Percentiles rank a stretch among this genome's conserved stretches.
These are phyloP conservation scores for Sabatieria punctata DNA, from an alignment of 2,888 invertebrate species.

Conservation along the genomic window DNA sequence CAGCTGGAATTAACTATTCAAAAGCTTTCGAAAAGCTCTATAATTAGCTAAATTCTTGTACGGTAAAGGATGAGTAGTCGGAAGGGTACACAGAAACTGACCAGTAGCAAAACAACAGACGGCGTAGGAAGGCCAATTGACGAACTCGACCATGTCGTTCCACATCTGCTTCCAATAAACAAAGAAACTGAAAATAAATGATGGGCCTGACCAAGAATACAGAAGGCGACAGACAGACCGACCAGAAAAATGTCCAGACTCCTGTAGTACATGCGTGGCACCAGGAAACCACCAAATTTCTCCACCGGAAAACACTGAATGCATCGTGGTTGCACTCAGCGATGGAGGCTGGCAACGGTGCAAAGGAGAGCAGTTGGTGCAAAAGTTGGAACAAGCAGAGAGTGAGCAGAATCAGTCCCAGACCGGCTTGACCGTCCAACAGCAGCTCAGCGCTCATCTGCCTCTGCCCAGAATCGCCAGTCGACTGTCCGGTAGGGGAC, in stretches of 20 bases:
- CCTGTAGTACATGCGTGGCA: slow-evolving; percentile 6
- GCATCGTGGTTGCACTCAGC: background rate
- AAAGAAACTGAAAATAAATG: background rate
- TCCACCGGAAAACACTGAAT: slow-evolving; percentile 8
- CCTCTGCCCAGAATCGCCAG: too few species aligned
- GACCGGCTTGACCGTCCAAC: background rate
- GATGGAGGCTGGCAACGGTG: background rate
- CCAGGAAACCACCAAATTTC: slow-evolving; percentile 9
- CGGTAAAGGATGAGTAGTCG: too few species aligned
- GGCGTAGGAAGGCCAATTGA: slow-evolving; percentile 3
- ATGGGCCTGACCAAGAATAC: too few species aligned
- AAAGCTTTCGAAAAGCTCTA: too few species aligned
- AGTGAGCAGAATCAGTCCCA: background rate
- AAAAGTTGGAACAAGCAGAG: background rate
- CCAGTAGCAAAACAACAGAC: slow-evolving; percentile 7
- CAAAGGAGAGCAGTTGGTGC: background rate
- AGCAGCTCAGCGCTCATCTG: too few species aligned
- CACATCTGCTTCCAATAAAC: slow-evolving; percentile 5
- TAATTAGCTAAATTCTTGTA: too few species aligned
- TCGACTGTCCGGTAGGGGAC: too few species aligned
- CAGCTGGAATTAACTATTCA: too few species aligned
- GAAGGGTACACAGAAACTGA: slow-evolving; percentile 7
- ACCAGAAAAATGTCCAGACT: slow-evolving; percentile 5
- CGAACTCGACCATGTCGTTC: slow-evolving; percentile 4
- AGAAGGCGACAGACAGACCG: too few species aligned